These are phyloP conservation scores for Helleia helle DNA, from an alignment of 2,888 invertebrate genomes.

Conservation along the genomic window DNA sequence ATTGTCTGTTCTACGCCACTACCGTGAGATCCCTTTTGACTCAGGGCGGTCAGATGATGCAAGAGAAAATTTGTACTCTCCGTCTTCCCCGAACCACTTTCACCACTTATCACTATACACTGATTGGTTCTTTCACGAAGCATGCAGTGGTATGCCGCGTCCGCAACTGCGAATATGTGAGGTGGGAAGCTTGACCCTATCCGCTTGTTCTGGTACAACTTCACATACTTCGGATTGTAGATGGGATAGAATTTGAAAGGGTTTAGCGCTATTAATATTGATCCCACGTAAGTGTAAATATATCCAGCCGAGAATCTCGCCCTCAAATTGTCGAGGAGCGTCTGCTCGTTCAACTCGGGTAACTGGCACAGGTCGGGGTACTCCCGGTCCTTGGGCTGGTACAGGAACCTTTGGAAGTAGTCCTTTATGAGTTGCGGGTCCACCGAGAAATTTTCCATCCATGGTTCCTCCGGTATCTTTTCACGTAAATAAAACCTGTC, in stretches of 20 bases:
- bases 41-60: constrained; percentile 94
- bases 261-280: constrained; percentile 95
- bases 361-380: constrained; percentile 97
- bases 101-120: constrained; percentile 96
- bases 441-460: constrained; percentile 91
- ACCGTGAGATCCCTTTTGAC: constrained; percentile 94
- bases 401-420: constrained; percentile 91
- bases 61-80: constrained; percentile 96
- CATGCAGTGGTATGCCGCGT: constrained; percentile 96
- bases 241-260: constrained; percentile 97
- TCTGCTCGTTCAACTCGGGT: constrained; percentile 95
- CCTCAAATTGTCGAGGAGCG: constrained; percentile 90
- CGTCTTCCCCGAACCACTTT: constrained; percentile 97
- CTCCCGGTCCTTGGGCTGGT: constrained; percentile 93
- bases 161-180: constrained; percentile 97
- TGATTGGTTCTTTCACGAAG: constrained; percentile 88
- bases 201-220: constrained; percentile 93
- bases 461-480: constrained; percentile 87
- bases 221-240: constrained; percentile 97
- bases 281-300: constrained; percentile 97
- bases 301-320: constrained; percentile 92
- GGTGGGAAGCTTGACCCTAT: constrained; percentile 94
- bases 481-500: constrained; percentile 89
- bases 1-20: constrained; percentile 98
- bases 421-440: constrained; percentile 94